Conservation (phyloP, 2,888 invertebrate species). For the Orchesella flavescens region DNA sequence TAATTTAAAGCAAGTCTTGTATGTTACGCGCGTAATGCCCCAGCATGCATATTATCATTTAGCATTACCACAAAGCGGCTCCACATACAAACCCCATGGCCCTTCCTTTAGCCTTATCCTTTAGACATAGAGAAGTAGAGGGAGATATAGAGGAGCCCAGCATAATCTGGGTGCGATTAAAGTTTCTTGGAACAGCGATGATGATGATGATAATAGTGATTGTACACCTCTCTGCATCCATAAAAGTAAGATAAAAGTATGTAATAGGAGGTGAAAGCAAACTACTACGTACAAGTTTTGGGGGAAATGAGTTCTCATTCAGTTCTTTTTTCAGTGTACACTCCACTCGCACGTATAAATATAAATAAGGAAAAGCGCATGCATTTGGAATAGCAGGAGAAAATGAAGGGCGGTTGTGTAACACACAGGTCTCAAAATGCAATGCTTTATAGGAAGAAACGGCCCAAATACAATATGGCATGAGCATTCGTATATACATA, state of each 20-base stretch:
- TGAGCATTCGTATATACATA: not conserved
- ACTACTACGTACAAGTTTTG: not conserved
- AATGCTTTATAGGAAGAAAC: too few relatives aligned
- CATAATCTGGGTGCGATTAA: slow-evolving; percentile 9
- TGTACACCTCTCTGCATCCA: slow-evolving; percentile 25
- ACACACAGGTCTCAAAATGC: not conserved
- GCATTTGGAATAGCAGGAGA: slow-evolving; percentile 31
- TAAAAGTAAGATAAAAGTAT: slow-evolving; percentile 35
- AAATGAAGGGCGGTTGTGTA: slow-evolving; percentile 19
- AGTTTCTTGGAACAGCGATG: slow-evolving; percentile 8
- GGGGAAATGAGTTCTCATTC: not conserved
- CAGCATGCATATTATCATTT: too few relatives aligned
- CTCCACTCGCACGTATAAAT: slow-evolving; percentile 1
- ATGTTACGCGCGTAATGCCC: too few relatives aligned
- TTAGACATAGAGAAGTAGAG: too few relatives aligned
- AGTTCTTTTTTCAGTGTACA: not conserved
- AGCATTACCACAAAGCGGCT: too few relatives aligned
- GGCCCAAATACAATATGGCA: slow-evolving; percentile 9
- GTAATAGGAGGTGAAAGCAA: not conserved
- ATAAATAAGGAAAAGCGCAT: slow-evolving; percentile 28
- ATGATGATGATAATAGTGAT: slow-evolving; percentile 36
- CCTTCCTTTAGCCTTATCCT: too few relatives aligned
- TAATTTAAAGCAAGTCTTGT: too few relatives aligned
- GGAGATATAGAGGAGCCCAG: too few relatives aligned
- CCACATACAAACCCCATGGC: too few relatives aligned